Percentiles rank a stretch among this genome's conserved stretches.
Evolutionary conservation across 2,797 vertebrate species (phyloP).

Genomic region (Echiichthys vipera): DNA sequence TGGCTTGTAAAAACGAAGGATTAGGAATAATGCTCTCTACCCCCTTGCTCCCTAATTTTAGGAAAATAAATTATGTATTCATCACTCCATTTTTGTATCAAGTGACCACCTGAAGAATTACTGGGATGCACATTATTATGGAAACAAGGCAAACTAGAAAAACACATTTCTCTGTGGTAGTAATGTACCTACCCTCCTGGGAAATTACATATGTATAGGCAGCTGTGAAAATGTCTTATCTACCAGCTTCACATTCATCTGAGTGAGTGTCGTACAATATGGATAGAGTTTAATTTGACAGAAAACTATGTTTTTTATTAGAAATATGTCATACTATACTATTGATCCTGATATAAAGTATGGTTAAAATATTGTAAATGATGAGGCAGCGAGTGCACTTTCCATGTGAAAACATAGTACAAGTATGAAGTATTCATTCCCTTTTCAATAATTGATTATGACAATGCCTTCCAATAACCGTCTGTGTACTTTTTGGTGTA

Average conservation of each 20-base stretch:
- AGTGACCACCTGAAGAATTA: constrained; percentile 3
- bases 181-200: background rate
- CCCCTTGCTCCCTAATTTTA: background rate
- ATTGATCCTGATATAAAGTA: background rate
- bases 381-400: background rate
- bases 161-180: background rate
- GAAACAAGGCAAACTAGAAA: constrained; percentile 17
- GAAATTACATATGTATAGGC: background rate
- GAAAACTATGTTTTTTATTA: background rate
- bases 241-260: background rate
- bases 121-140: background rate
- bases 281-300: background rate
- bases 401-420: background rate
- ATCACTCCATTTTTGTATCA: background rate
- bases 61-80: constrained; percentile 8
- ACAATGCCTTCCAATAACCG: background rate
- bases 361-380: background rate
- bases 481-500: background rate
- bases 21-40: background rate
- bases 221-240: constrained; percentile 1
- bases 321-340: background rate
- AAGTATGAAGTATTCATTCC: constrained; percentile 13
- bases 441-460: constrained; percentile 8
- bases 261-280: background rate
- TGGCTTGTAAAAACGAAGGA: constrained; percentile 12